Evolutionary conservation across 1,140 invertebrate species (phyloP), one percentile per base, ranked within the genome.

Genomic region (Homarus americanus): DNA sequence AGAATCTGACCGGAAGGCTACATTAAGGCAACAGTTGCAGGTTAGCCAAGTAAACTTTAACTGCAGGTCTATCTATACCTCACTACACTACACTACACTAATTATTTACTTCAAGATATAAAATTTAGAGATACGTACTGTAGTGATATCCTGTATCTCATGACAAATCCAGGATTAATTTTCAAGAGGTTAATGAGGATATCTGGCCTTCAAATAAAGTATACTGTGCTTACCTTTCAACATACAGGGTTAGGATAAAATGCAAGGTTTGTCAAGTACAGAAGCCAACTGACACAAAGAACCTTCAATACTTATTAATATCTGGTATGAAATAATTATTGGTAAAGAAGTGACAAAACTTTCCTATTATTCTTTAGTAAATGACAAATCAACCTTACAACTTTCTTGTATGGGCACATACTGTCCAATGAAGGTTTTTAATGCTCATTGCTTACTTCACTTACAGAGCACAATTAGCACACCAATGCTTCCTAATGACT

Each of bases 1-100:
- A 41, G 41, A 32, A 80, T 80, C 10, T 80, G 78, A 44, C 49
- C 34, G 34, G 41, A 80, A 80, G 78, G 78, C 78, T 80, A 80
- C 44, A 80, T n/a, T 80, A 80, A 80, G 78, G 78, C 78, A 80
- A 80, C 78, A 80, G 41, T 49, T 80, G 78, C 24, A 49, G 53
- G 53, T 58, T 58, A 15, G 24, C 4, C 4, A 4, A 24, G 53
- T 58, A 58, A 24, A 58, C 53, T 58, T 58, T 58, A 58, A 58
- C 24, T 20, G 53, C 20, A 58, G 53, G 53, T 24, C 5, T 58
- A 58, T 15, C 1, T 24, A 20, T 24, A 58, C 15, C 4, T 24
- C 53, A 24, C 1, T 58, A 58, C 24, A 58, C 24, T 24, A 58
- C 53, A 58, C 12, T 58, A 58, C 17, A 49, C 2, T 9, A 10